Base-by-base conservation (phyloP, 2,888 invertebrate species). In the Drosophila mettleri region DNA sequence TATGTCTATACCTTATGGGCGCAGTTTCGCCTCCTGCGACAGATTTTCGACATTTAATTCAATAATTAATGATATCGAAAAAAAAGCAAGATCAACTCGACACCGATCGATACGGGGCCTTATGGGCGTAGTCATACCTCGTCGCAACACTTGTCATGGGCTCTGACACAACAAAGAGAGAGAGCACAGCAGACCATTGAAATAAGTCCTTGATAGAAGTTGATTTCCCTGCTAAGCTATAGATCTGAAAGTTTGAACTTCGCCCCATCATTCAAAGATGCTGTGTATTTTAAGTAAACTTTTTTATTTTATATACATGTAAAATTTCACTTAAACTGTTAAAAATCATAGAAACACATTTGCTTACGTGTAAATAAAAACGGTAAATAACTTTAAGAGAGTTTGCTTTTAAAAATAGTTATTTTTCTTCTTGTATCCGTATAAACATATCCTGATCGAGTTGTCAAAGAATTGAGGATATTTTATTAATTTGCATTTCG, bases 261-360 rank as follows among this genome's bases (percentile, higher is more conserved):
- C 9, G 12, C 41, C 31, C 36, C 10, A 2, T 16, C 38, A 29
- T 14, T 22, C 7, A 31, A 27, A 20, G 22, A 39, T 3, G 10
- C 14, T 45, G 10, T 16, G 52, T 61, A 51, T 68, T 46, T 69
- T 60, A 76, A 74, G 58, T 72, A 68, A 48, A 55, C 61, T 67
- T 67, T 55, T 68, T 80, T 73, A 86, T 81, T 84, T 81, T 84
- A 84, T 86, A 86, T 74, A 80, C 73, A 83, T 65, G 54, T 81
- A 85, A 67, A 87, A 72, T 65, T 60, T 86, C 51, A 74, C 88
- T 83, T 83, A 87, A 72, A 53, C 38, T 66, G 64, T 66, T 80
- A 78, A 49, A 80, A 78, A 74, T 76, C 66, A 71, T 81, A 71
- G 59, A 78, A 83, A 88, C 71, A 87, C 70, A 85, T 66, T 84